phyloP scores from a whole-genome alignment of 2,797 vertebrate species.

The Loriculus beryllinus region DNA sequence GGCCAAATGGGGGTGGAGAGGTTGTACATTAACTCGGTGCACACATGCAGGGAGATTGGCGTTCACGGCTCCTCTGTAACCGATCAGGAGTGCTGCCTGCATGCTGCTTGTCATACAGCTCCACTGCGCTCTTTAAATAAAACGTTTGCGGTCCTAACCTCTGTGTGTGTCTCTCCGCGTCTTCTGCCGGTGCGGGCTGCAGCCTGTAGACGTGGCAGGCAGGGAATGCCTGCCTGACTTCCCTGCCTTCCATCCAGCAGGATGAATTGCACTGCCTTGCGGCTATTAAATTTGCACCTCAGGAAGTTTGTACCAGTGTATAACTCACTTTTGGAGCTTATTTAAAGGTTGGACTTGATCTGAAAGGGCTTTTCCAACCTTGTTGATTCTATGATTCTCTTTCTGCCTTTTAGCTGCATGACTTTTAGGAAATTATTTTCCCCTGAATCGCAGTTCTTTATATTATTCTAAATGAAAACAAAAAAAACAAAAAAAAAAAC shows the following conservation, averaged over 20 bases:
- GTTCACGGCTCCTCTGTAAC: not conserved
- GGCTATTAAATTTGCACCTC: not conserved
- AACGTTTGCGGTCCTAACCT: not conserved
- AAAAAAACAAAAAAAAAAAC: not conserved
- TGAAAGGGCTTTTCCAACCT: not conserved
- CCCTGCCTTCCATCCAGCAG: not conserved
- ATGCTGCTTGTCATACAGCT: not conserved
- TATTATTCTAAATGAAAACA: not conserved
- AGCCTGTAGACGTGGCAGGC: conserved; percentile 66
- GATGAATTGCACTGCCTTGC: not conserved
- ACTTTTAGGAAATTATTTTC: not conserved
- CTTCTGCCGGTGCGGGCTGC: not conserved
- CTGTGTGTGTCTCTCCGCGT: not conserved
- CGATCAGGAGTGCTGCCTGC: not conserved
- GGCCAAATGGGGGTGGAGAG: not conserved
- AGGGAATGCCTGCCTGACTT: not conserved
- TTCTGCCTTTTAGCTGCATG: conserved; percentile 2
- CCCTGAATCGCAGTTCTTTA: not conserved
- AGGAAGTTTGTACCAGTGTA: not conserved
- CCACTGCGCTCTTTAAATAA: not conserved
- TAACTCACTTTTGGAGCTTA: not conserved
- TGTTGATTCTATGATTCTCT: not conserved
- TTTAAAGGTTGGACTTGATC: not conserved
- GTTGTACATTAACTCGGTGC: not conserved
- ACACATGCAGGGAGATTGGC: not conserved